These are phyloP conservation scores for Nudaria mundana DNA, from an alignment of 2,888 invertebrate genomes.

Conservation along the genomic window DNA sequence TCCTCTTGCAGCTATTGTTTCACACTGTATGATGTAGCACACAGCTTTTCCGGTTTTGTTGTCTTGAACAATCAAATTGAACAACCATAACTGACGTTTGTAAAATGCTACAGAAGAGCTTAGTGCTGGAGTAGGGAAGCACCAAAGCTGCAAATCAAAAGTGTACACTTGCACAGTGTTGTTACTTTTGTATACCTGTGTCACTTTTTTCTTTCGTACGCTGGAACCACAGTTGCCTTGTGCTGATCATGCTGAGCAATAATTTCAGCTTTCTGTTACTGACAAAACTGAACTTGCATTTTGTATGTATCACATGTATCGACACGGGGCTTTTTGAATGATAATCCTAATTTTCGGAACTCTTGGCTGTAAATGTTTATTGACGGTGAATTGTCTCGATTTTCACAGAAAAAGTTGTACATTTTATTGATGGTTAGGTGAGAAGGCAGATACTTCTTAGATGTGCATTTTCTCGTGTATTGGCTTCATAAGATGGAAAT, in stretches of 20 bases:
- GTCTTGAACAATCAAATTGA: slow-evolving; percentile 17
- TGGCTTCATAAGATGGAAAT: neutral
- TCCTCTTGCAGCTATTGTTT: no score
- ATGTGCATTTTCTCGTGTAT: neutral
- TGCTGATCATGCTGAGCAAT: neutral
- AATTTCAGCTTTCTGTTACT: neutral
- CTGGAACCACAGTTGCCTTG: neutral
- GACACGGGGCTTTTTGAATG: neutral
- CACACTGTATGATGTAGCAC: no score
- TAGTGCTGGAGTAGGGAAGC: slow-evolving; percentile 12
- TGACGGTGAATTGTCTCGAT: neutral
- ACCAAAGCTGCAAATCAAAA: slow-evolving; percentile 6
- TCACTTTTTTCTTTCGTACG: neutral
- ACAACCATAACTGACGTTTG: slow-evolving; percentile 19
- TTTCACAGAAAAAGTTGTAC: neutral
- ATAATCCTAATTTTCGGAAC: no score
- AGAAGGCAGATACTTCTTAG: neutral
- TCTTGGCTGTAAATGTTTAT: neutral
- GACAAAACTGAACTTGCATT: neutral
- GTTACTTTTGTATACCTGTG: neutral
- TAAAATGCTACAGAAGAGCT: slow-evolving; percentile 15
- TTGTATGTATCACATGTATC: neutral
- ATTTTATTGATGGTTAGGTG: neutral
- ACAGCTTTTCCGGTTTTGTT: neutral
- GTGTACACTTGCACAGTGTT: slow-evolving; percentile 1